Evolutionary conservation across 2,113 vertebrate genomes (phyloP).

Genomic region (Felis chaus): DNA sequence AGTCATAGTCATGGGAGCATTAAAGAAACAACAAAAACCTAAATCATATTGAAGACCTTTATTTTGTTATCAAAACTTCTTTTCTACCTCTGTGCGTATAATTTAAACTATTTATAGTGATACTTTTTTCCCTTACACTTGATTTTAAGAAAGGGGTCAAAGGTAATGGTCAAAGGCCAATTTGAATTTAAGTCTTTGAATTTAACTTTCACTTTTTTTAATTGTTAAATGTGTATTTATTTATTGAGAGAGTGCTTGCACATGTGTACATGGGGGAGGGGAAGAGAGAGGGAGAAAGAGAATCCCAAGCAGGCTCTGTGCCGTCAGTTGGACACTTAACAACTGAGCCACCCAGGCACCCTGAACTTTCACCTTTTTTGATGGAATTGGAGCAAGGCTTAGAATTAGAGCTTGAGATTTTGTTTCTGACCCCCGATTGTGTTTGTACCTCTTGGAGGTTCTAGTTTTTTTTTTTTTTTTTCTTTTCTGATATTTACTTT

Average conservation of each 20-base stretch:
- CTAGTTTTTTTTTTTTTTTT: neutral
- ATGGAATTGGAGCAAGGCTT: neutral
- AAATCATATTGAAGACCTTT: neutral
- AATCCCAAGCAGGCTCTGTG: too few species aligned
- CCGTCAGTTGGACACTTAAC: too few species aligned
- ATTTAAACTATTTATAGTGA: neutral
- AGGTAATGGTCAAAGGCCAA: neutral
- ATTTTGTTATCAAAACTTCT: neutral
- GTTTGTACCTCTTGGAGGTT: neutral
- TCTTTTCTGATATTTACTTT: neutral
- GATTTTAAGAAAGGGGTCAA: neutral
- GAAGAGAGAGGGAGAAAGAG: too few species aligned
- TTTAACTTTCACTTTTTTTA: neutral
- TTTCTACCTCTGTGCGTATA: neutral
- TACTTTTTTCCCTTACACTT: neutral
- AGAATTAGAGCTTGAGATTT: too few species aligned
- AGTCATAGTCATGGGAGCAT: neutral
- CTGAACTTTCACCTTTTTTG: neutral
- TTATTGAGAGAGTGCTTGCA: too few species aligned
- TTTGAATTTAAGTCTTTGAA: neutral
- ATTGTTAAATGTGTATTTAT: too few species aligned
- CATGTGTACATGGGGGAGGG: too few species aligned
- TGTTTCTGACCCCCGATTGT: neutral
- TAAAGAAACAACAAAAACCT: neutral
- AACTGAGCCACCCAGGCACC: too few species aligned